These are phyloP conservation scores for Hedya salicella DNA, from an alignment of 2,888 invertebrate genomes.

Conservation along the genomic window DNA sequence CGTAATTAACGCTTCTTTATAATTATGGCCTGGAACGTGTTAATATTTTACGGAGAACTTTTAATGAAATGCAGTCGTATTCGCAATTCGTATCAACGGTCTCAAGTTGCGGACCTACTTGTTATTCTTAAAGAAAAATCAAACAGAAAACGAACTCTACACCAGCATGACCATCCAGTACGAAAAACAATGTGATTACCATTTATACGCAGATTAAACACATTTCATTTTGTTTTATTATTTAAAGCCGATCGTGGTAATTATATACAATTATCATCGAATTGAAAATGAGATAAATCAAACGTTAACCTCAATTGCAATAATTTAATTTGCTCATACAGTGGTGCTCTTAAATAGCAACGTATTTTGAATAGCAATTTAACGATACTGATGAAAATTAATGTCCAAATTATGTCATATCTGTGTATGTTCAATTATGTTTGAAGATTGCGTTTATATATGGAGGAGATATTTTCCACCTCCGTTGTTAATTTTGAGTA, in stretches of 20 bases:
- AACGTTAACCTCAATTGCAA: slow-evolving; percentile 4
- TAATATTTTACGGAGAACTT: slow-evolving; percentile 29
- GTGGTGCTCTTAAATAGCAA: background rate
- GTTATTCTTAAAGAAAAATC: slow-evolving; percentile 19
- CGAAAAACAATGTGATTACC: background rate
- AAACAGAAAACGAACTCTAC: background rate
- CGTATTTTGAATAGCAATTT: background rate
- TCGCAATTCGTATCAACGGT: slow-evolving; percentile 6
- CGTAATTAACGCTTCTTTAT: slow-evolving; percentile 71
- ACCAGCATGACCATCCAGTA: no score
- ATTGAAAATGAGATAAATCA: slow-evolving; percentile 18
- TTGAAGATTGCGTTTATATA: no score
- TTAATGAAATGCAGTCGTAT: slow-evolving; percentile 24
- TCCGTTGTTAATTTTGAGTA: no score
- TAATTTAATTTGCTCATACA: slow-evolving; percentile 1
- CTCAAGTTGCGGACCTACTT: slow-evolving; percentile 2
- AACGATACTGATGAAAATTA: background rate
- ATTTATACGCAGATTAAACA: background rate
- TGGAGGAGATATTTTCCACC: no score
- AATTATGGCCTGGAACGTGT: slow-evolving; percentile 22
- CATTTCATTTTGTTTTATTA: background rate
- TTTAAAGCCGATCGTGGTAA: background rate
- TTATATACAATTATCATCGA: slow-evolving; percentile 2
- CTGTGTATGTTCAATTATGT: no score
- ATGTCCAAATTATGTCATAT: no score